Percentiles rank a stretch among this genome's conserved stretches.
phyloP scores from a whole-genome alignment of 2,113 vertebrate species.

The Sitta europaea region DNA sequence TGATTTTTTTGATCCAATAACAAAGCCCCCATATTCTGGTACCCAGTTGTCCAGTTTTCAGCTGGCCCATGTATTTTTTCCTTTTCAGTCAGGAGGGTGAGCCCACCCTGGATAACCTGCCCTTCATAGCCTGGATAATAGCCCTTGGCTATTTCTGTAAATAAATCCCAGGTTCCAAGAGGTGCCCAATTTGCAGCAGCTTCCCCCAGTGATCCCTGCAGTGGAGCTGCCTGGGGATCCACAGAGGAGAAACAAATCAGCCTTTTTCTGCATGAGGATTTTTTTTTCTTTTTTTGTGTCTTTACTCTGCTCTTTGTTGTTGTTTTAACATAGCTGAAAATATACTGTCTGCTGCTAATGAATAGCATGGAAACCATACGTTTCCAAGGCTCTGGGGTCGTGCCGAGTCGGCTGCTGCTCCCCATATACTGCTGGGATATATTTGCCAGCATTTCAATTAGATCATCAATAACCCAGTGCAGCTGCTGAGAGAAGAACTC shows the following conservation, averaged over 20 bases:
- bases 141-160: background rate
- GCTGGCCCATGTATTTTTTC: background rate
- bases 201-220: background rate
- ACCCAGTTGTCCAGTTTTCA: background rate
- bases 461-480: constrained; percentile 89
- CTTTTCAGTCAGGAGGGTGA: background rate
- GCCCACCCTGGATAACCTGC: background rate
- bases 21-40: background rate
- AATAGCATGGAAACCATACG: constrained; percentile 23
- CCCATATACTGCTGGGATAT: constrained; percentile 51
- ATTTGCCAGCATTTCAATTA: constrained; percentile 86
- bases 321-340: constrained; percentile 18
- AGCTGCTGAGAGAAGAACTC: constrained; percentile 85
- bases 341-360: constrained; percentile 22
- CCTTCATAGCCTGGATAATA: background rate
- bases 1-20: background rate
- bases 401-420: constrained; percentile 45
- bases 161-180: background rate
- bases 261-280: background rate
- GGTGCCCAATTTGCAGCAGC: background rate
- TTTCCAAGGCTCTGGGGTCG: constrained; percentile 45
- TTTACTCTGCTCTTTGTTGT: constrained; percentile 6
- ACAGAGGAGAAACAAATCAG: background rate
- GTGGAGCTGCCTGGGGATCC: background rate
- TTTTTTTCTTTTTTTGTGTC: background rate